phyloP scores from a whole-genome alignment of 2,888 invertebrate species.

The Nephrotoma appendiculata region DNA sequence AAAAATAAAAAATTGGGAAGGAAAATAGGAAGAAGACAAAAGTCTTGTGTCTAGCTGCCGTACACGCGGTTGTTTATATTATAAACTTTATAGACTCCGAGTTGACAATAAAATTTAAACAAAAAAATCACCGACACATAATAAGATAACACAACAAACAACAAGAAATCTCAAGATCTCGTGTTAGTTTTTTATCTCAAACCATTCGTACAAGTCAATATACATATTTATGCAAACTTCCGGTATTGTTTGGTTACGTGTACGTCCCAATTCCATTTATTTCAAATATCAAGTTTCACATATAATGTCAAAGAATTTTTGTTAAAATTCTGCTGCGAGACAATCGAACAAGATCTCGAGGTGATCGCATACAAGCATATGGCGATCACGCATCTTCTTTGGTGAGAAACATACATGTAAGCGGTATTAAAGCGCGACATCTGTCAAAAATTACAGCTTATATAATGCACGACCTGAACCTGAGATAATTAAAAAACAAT shows the following conservation, averaged over 20 bases:
- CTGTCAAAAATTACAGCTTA: background rate
- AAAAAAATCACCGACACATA: background rate
- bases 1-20: background rate
- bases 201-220: background rate
- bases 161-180: background rate
- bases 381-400: background rate
- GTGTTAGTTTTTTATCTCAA: background rate
- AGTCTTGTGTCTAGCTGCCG: background rate
- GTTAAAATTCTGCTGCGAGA: background rate
- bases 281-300: background rate
- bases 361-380: background rate
- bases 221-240: background rate
- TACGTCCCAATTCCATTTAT: background rate
- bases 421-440: background rate
- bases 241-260: background rate
- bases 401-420: background rate
- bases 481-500: background rate
- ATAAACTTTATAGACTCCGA: background rate
- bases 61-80: background rate
- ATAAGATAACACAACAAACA: background rate
- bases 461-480: no score
- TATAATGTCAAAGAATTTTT: background rate
- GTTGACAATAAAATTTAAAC: background rate
- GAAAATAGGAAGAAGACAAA: background rate
- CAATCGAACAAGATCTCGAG: background rate